Evolutionary conservation across 2,888 invertebrate species (phyloP).

Genomic region (Pherbina coryleti): DNA sequence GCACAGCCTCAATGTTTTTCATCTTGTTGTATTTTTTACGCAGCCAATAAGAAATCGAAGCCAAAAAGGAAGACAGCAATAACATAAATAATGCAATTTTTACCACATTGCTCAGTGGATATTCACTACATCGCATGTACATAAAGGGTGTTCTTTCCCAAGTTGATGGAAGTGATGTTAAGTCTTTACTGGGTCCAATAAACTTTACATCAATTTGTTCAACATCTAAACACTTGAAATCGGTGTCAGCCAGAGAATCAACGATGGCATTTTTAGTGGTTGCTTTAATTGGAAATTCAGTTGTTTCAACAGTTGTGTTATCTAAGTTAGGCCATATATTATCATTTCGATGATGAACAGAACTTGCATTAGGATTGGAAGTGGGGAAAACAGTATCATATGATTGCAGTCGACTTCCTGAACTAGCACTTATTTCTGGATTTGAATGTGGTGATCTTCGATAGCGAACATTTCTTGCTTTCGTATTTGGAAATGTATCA

Average conservation of each 20-base stretch:
- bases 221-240: slow-evolving; percentile 25
- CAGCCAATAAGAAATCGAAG: slow-evolving; percentile 45
- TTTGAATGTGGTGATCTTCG: slow-evolving; percentile 48
- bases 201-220: background rate
- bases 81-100: slow-evolving; percentile 28
- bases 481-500: slow-evolving; percentile 39
- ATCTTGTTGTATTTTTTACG: slow-evolving; percentile 57
- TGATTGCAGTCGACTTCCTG: slow-evolving; percentile 42
- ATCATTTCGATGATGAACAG: background rate
- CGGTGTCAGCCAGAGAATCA: slow-evolving; percentile 4
- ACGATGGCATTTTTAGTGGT: background rate
- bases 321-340: background rate
- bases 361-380: slow-evolving; percentile 33
- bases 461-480: background rate
- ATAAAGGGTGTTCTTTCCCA: slow-evolving; percentile 40
- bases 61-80: slow-evolving; percentile 41
- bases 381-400: slow-evolving; percentile 24
- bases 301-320: background rate
- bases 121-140: slow-evolving; percentile 27
- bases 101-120: slow-evolving; percentile 11
- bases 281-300: background rate
- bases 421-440: slow-evolving; percentile 48
- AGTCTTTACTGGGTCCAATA: slow-evolving; percentile 26
- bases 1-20: slow-evolving; percentile 58
- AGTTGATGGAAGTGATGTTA: slow-evolving; percentile 43